phyloP scores from a whole-genome alignment of 2,113 vertebrate genomes.

The Coregonus clupeaformis region DNA sequence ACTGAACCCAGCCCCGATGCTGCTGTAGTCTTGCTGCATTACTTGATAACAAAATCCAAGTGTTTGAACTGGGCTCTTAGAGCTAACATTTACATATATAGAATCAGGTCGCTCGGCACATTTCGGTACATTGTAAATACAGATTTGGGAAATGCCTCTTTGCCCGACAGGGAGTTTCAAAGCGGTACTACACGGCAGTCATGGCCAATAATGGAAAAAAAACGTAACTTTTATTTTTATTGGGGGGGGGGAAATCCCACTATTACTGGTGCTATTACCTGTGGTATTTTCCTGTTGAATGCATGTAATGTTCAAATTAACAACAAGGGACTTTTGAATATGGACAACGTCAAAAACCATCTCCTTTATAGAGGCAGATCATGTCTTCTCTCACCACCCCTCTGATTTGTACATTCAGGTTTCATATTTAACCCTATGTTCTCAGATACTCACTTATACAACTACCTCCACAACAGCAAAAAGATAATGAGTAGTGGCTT shows the following conservation, averaged over 20 bases:
- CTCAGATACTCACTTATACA: constrained; percentile 65
- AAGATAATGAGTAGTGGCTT: constrained; percentile 42
- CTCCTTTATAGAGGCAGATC: background rate
- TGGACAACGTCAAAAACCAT: background rate
- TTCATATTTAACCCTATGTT: constrained; percentile 35
- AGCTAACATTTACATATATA: background rate
- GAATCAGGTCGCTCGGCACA: constrained; percentile 9
- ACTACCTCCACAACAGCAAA: constrained; percentile 93
- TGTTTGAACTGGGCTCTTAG: constrained; percentile 3
- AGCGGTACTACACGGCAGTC: background rate
- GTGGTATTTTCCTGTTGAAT: background rate
- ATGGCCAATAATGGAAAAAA: background rate
- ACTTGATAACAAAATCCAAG: constrained; percentile 8
- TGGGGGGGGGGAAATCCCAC: background rate
- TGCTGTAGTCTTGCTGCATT: background rate
- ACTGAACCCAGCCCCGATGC: no score
- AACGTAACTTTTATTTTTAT: background rate
- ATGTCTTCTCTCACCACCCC: background rate
- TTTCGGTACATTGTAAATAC: background rate
- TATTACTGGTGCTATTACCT: constrained; percentile 19
- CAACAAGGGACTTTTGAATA: constrained; percentile 9
- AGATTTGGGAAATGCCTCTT: background rate
- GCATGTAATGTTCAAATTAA: background rate
- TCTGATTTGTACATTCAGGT: constrained; percentile 20
- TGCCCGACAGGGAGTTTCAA: background rate